Conservation (phyloP, 1,140 invertebrate genomes). For the Cotesia chilonis region DNA sequence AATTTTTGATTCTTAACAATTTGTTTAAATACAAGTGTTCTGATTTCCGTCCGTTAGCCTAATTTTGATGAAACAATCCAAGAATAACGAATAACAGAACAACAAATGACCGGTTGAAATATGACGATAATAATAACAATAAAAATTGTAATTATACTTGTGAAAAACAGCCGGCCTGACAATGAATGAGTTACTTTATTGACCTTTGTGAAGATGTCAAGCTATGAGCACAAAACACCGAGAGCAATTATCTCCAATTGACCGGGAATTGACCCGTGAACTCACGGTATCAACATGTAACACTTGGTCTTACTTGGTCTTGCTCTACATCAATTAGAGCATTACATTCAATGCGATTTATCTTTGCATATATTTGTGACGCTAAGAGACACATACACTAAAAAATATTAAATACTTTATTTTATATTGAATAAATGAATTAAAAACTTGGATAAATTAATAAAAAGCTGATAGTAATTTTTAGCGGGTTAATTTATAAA, state of each 20-base stretch:
- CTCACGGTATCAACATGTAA: constrained; percentile 22
- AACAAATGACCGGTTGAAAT: not conserved
- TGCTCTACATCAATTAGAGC: constrained; percentile 24
- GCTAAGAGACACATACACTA: constrained; percentile 1
- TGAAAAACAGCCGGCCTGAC: not conserved
- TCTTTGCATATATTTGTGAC: constrained; percentile 6
- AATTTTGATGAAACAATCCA: too few species aligned
- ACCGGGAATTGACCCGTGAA: constrained; percentile 36
- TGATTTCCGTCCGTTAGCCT: too few species aligned
- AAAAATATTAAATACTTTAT: not conserved
- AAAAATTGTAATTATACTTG: not conserved
- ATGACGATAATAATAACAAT: not conserved
- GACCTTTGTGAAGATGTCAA: constrained; percentile 20
- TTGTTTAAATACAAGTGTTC: too few species aligned
- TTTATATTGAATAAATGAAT: not conserved
- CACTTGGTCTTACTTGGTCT: constrained; percentile 8
- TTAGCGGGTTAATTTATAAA: too few species aligned
- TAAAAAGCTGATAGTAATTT: too few species aligned
- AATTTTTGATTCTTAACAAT: too few species aligned
- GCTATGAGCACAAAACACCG: constrained; percentile 16
- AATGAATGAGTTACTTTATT: constrained; percentile 12
- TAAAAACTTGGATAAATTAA: too few species aligned
- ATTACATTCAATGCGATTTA: not conserved
- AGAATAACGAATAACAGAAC: too few species aligned
- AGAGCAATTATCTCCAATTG: constrained; percentile 35